Percentiles rank a stretch among this genome's conserved stretches.
These are phyloP conservation scores for Noctua janthina DNA, from an alignment of 2,888 invertebrate genomes.

Conservation along the genomic window DNA sequence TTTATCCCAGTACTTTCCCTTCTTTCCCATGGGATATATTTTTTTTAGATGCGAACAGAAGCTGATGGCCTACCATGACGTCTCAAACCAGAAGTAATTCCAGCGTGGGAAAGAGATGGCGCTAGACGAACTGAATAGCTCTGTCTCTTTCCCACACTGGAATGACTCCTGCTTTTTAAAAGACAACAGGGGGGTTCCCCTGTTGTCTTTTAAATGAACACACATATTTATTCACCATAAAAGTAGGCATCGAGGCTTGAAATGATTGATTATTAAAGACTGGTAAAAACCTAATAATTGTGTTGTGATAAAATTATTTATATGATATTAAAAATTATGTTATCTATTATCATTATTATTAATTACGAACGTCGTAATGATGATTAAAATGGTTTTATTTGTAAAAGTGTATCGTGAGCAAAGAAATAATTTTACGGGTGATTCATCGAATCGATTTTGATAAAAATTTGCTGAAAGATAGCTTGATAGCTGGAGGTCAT, in stretches of 20 bases:
- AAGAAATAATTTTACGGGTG: background rate
- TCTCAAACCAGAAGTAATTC: no score
- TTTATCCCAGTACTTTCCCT: no score
- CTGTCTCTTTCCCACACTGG: no score
- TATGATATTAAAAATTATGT: background rate
- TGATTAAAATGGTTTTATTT: background rate
- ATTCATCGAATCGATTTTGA: conserved; percentile 16
- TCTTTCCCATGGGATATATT: no score
- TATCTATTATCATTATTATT: conserved; percentile 7
- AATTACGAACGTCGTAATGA: background rate
- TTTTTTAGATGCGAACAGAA: no score
- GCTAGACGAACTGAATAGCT: no score
- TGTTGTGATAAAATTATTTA: background rate
- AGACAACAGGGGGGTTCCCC: no score
- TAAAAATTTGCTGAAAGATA: background rate
- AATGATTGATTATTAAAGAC: background rate
- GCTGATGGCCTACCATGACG: no score
- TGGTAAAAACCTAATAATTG: background rate
- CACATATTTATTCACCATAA: background rate
- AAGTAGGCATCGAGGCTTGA: background rate
- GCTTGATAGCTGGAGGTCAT: background rate
- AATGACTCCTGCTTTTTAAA: no score
- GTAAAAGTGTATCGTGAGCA: no score
- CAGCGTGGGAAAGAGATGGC: no score
- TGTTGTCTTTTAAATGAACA: no score